phyloP scores from a whole-genome alignment of 2,888 invertebrate species.

The Deilephila elpenor region DNA sequence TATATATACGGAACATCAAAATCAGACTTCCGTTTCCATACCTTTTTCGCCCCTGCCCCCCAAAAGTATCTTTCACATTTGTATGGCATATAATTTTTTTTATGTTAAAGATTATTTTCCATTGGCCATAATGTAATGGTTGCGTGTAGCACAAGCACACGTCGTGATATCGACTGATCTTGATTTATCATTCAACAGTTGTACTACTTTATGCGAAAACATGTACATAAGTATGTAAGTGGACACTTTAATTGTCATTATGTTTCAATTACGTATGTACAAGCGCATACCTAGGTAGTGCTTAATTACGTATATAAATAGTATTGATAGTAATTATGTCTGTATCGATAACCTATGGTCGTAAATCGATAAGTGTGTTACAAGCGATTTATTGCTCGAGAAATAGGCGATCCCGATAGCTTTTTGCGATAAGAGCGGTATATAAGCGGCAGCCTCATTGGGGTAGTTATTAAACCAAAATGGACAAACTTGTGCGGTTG shows the following conservation, averaged over 20 bases:
- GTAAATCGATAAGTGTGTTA: slow-evolving; percentile 12
- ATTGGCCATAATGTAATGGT: not conserved
- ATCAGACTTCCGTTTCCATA: too few species aligned
- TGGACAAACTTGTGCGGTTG: not conserved
- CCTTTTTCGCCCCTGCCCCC: too few species aligned
- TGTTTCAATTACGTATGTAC: slow-evolving; percentile 1
- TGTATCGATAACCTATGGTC: not conserved
- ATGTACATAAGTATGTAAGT: not conserved
- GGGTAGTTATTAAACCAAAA: not conserved
- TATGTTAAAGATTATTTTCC: not conserved
- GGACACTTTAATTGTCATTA: not conserved
- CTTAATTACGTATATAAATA: not conserved
- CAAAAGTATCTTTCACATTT: too few species aligned
- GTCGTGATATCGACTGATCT: not conserved
- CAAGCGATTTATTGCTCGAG: not conserved
- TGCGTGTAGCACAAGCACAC: not conserved
- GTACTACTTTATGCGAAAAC: not conserved
- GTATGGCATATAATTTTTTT: too few species aligned
- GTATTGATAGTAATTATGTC: slow-evolving; percentile 12
- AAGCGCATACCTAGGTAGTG: slow-evolving; percentile 1
- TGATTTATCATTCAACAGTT: not conserved
- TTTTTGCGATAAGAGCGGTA: not conserved
- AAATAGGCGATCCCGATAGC: not conserved
- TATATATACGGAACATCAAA: too few species aligned
- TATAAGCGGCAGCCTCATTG: not conserved